Evolutionary conservation across 30 jellyfish, hydroid and myxozoan genomes (phyloP).

Genomic region (Nemopilema nomurai): DNA sequence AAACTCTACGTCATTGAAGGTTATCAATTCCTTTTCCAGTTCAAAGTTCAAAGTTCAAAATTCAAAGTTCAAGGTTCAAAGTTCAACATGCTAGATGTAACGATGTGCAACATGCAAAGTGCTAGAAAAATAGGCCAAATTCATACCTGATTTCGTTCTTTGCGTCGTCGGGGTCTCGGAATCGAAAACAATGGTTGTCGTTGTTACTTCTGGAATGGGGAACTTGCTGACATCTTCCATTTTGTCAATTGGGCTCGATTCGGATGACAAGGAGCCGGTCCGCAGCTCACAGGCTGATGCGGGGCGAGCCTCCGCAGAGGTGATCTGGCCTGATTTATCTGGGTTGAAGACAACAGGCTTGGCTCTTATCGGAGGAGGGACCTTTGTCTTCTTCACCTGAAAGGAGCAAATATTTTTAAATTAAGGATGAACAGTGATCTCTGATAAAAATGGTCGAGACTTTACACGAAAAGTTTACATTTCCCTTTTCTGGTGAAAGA

Average conservation of each 20-base stretch:
- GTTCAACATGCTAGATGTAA: no score
- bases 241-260: not conserved
- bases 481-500: not conserved
- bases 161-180: slow-evolving; percentile 11
- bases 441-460: no score
- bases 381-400: slow-evolving; percentile 56
- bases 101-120: no score
- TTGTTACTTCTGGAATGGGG: slow-evolving; percentile 55
- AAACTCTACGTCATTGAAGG: no score
- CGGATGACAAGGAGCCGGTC: not conserved
- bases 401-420: no score
- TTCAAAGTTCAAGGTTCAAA: no score
- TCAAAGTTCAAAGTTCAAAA: no score
- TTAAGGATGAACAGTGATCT: no score
- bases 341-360: slow-evolving; percentile 65
- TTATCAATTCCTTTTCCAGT: no score
- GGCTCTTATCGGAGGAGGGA: slow-evolving; percentile 68
- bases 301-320: slow-evolving; percentile 27
- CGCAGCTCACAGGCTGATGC: slow-evolving; percentile 6
- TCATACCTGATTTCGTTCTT: slow-evolving; percentile 27
- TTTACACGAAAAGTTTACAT: not conserved
- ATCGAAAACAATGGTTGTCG: slow-evolving; percentile 43
- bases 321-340: slow-evolving; percentile 28
- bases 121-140: no score
- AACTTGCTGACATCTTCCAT: slow-evolving; percentile 17